phyloP scores from a whole-genome alignment of 2,113 vertebrate genomes.

The Natator depressus region DNA sequence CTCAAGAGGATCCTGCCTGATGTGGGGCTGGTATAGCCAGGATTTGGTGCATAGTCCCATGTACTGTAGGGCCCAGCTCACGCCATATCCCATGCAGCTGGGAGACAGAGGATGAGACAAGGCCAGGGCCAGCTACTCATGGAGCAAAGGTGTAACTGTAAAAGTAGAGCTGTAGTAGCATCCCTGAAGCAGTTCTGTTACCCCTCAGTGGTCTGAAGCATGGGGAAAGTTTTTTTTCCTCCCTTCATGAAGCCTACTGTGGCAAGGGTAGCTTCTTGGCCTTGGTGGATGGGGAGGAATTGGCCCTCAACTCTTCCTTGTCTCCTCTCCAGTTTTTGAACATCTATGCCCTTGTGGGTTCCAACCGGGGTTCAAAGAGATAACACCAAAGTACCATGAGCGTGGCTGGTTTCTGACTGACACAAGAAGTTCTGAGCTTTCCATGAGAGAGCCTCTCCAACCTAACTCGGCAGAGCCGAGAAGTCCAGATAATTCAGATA shows the following conservation, averaged over 20 bases:
- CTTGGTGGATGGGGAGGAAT: background rate
- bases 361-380: background rate
- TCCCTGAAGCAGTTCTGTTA: background rate
- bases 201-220: background rate
- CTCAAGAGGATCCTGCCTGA: background rate
- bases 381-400: background rate
- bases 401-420: background rate
- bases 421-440: background rate
- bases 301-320: background rate
- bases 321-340: background rate
- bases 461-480: background rate
- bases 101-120: background rate
- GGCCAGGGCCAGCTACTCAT: background rate
- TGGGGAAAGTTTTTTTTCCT: background rate
- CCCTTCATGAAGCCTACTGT: background rate
- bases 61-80: background rate
- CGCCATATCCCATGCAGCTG: background rate
- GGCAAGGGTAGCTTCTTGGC: background rate
- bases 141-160: background rate
- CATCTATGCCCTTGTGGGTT: background rate
- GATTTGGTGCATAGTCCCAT: background rate
- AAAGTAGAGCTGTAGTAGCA: background rate
- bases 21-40: background rate
- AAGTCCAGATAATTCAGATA: background rate
- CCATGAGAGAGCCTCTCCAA: background rate